A percentile compares a stretch with the other conserved stretches of the same genome.
Conservation (phyloP, 2,888 invertebrate species). For the Labia minor region DNA sequence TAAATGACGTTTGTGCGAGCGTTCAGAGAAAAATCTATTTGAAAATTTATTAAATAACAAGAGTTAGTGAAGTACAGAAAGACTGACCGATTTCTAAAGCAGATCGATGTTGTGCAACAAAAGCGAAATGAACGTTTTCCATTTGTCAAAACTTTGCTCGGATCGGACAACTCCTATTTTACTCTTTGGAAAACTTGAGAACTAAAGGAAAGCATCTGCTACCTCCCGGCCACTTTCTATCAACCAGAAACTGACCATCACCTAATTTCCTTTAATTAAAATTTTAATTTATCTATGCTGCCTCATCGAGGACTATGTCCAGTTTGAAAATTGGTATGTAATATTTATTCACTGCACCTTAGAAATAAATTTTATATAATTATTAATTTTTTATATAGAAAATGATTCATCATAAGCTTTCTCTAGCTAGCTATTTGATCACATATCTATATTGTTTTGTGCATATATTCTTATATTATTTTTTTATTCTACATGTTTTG, state of each 20-base stretch:
- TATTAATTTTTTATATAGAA: too few relatives aligned
- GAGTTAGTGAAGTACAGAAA: background rate
- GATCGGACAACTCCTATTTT: background rate
- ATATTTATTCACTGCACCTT: background rate
- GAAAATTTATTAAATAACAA: background rate
- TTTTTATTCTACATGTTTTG: too few relatives aligned
- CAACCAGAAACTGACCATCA: background rate
- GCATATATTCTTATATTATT: background rate
- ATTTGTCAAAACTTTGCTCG: background rate
- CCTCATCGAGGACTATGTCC: slow-evolving; percentile 42
- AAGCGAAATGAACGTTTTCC: background rate
- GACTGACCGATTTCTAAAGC: background rate
- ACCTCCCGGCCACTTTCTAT: background rate
- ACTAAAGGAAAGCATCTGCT: background rate
- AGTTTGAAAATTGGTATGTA: slow-evolving; percentile 50
- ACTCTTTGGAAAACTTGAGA: background rate
- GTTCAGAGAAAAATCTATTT: too few relatives aligned
- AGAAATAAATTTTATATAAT: too few relatives aligned
- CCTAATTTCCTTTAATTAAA: slow-evolving; percentile 13
- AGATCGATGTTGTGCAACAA: slow-evolving; percentile 5
- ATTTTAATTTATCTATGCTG: slow-evolving; percentile 23
- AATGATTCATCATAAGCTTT: background rate
- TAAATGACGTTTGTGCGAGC: too few relatives aligned
- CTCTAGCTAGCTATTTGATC: background rate
- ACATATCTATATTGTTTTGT: background rate